Evolutionary conservation across 2,797 vertebrate genomes (phyloP).

Genomic region (Poecilia velifera): DNA sequence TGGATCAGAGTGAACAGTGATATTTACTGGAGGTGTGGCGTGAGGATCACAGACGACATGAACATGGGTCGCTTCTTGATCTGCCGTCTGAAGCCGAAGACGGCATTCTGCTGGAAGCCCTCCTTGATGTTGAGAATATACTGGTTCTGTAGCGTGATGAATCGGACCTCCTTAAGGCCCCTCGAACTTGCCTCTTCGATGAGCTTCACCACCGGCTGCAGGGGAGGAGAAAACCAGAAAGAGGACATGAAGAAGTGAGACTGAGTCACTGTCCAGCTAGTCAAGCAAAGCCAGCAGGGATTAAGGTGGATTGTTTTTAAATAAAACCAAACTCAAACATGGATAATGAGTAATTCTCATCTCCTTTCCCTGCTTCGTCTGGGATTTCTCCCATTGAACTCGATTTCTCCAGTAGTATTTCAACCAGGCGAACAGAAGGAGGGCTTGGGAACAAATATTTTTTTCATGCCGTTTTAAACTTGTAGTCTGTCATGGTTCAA

Average conservation of each 20-base stretch:
- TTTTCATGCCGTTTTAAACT: no score
- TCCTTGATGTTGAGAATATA: slow-evolving; percentile 95
- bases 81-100: slow-evolving; percentile 91
- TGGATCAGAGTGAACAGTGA: neutral
- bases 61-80: slow-evolving; percentile 95
- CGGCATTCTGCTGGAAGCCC: slow-evolving; percentile 92
- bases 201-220: slow-evolving; percentile 91
- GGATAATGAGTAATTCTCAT: slow-evolving; percentile 12
- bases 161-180: slow-evolving; percentile 94
- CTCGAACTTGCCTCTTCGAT: slow-evolving; percentile 93
- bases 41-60: slow-evolving; percentile 90
- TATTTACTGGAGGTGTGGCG: slow-evolving; percentile 92
- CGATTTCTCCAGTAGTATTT: no score
- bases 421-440: no score
- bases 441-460: no score
- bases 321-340: slow-evolving; percentile 6
- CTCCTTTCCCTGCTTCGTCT: no score
- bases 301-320: slow-evolving; percentile 5
- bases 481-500: no score
- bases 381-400: no score
- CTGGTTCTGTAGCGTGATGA: slow-evolving; percentile 96
- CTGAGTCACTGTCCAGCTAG: neutral
- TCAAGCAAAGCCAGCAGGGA: neutral
- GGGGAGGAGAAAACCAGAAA: neutral
- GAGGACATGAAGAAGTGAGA: neutral